Evolutionary conservation across 2,888 invertebrate genomes (phyloP).

Genomic region (Pseudococcus longispinus): DNA sequence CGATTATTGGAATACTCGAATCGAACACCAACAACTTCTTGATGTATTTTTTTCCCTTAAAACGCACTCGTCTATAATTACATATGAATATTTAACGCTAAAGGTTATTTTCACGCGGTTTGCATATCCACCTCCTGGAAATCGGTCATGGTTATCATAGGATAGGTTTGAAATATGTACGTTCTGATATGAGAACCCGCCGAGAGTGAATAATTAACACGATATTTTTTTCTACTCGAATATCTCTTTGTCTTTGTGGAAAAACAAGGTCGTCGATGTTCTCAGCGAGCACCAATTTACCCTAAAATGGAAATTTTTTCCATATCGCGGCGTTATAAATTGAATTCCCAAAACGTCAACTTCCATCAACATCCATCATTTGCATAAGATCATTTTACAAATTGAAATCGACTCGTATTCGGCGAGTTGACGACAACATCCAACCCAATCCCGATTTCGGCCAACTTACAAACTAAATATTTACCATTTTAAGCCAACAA

Average conservation of each 20-base stretch:
- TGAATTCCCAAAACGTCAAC: neutral
- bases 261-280: neutral
- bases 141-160: neutral
- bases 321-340: neutral
- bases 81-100: neutral
- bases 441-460: neutral
- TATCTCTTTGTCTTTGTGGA: neutral
- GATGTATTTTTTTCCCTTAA: neutral
- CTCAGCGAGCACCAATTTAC: neutral
- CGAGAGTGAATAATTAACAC: neutral
- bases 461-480: neutral
- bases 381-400: constrained; percentile 1
- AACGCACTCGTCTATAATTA: neutral
- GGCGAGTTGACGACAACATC: neutral
- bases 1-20: neutral
- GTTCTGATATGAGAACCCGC: neutral
- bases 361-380: neutral
- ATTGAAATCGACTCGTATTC: neutral
- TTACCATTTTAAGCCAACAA: neutral
- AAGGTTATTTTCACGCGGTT: neutral
- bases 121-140: neutral
- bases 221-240: neutral
- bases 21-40: neutral
- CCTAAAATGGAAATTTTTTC: neutral
- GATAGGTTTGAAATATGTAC: neutral